phyloP scores from a whole-genome alignment of 2,113 vertebrate genomes.

The Ceratotherium simum region DNA sequence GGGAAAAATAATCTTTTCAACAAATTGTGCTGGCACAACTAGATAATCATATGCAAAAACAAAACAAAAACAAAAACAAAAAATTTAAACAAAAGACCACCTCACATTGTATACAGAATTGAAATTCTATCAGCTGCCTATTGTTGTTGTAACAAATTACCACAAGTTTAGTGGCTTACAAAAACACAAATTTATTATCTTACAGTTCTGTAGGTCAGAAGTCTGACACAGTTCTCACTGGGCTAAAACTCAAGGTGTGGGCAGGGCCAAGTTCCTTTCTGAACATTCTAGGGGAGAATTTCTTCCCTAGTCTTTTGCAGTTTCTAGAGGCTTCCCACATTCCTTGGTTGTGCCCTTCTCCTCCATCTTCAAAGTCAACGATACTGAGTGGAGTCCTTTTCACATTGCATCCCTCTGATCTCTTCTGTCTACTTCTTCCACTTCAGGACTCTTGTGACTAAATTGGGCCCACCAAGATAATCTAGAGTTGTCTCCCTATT shows the following conservation, averaged over 20 bases:
- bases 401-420: neutral
- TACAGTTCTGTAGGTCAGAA: neutral
- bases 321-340: neutral
- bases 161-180: neutral
- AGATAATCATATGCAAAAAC: neutral
- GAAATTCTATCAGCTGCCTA: neutral
- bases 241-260: neutral
- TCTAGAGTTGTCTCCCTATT: neutral
- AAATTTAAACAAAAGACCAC: too few species aligned
- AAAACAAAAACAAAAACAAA: too few species aligned
- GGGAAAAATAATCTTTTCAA: neutral
- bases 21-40: neutral
- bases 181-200: neutral
- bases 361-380: neutral
- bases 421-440: neutral
- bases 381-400: neutral
- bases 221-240: neutral
- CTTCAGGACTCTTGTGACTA: neutral
- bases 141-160: neutral
- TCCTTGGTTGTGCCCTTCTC: neutral
- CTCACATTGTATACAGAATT: neutral
- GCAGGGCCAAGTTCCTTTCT: neutral
- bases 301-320: neutral
- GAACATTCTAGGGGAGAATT: too few species aligned
- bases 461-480: neutral